Evolutionary conservation across 2,797 vertebrate genomes (phyloP).

Genomic region (Pristis pectinata): DNA sequence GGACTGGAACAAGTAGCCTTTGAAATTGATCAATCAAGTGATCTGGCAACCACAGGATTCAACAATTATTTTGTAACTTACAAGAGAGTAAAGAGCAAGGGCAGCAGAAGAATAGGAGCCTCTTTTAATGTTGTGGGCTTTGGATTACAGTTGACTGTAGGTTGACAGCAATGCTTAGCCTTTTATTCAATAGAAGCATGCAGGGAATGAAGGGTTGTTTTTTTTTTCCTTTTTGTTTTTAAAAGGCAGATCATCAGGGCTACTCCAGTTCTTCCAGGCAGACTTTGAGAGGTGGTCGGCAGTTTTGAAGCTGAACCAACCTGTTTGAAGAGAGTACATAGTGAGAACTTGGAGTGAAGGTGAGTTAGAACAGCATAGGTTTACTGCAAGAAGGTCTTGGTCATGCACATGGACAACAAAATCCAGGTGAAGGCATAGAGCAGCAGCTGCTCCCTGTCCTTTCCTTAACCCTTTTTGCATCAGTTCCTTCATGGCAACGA

Average conservation of each 20-base stretch:
- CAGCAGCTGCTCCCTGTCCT: not conserved
- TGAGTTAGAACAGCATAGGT: not conserved
- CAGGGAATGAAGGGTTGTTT: not conserved
- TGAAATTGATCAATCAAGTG: slow-evolving; percentile 12
- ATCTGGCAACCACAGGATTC: slow-evolving; percentile 1
- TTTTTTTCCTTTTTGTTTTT: not conserved
- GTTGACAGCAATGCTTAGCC: not conserved
- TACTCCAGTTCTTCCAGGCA: not conserved
- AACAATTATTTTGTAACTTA: not conserved
- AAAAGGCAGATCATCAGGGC: not conserved
- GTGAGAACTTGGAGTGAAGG: not conserved
- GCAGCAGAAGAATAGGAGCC: not conserved
- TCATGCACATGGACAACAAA: not conserved
- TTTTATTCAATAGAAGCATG: not conserved
- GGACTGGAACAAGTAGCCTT: not conserved
- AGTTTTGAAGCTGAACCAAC: not conserved
- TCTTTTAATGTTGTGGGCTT: not conserved
- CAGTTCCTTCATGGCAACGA: not conserved
- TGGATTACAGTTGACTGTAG: not conserved
- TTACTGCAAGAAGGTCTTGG: not conserved
- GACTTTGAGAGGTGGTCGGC: not conserved
- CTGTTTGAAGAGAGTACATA: not conserved
- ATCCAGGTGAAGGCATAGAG: not conserved
- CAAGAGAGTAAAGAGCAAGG: not conserved
- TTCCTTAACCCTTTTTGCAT: not conserved